These are phyloP conservation scores for Rhinichthys osculus DNA, from an alignment of 2,797 vertebrate species.

Conservation along the genomic window DNA sequence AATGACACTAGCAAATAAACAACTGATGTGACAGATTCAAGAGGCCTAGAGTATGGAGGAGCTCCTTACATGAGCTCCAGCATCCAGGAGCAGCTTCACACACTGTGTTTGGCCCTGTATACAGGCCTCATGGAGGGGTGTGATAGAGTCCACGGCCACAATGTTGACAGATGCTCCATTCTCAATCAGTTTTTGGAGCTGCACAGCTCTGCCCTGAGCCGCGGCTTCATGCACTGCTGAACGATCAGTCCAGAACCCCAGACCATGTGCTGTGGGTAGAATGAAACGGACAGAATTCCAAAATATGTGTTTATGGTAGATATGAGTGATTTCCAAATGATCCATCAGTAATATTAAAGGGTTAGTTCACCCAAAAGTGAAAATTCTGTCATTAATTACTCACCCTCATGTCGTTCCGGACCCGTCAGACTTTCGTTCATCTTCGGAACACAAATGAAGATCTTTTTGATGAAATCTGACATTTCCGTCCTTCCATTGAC, in stretches of 20 bases:
- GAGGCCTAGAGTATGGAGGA: neutral
- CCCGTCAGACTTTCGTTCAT: too few species aligned
- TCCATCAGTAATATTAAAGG: neutral
- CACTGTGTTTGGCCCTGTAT: conserved; percentile 84
- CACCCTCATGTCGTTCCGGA: too few species aligned
- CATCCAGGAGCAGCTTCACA: conserved; percentile 85
- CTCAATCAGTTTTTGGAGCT: conserved; percentile 84
- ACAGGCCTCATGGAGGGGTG: conserved; percentile 89
- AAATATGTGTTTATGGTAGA: neutral
- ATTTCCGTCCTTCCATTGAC: too few species aligned
- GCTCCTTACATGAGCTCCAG: conserved; percentile 86
- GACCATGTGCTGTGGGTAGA: conserved; percentile 51
- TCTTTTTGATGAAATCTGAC: too few species aligned
- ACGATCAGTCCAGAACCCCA: conserved; percentile 77
- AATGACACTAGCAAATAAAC: neutral
- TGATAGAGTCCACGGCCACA: conserved; percentile 90
- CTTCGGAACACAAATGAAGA: too few species aligned
- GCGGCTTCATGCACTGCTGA: conserved; percentile 87
- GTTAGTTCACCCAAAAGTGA: too few species aligned
- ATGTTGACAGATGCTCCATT: conserved; percentile 84
- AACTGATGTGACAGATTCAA: conserved; percentile 1
- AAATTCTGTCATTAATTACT: too few species aligned
- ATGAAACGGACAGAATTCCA: neutral
- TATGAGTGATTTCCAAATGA: neutral
- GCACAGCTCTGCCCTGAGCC: conserved; percentile 75